Conservation (phyloP, 1,140 invertebrate species). For the Chironomus striatipennis region DNA sequence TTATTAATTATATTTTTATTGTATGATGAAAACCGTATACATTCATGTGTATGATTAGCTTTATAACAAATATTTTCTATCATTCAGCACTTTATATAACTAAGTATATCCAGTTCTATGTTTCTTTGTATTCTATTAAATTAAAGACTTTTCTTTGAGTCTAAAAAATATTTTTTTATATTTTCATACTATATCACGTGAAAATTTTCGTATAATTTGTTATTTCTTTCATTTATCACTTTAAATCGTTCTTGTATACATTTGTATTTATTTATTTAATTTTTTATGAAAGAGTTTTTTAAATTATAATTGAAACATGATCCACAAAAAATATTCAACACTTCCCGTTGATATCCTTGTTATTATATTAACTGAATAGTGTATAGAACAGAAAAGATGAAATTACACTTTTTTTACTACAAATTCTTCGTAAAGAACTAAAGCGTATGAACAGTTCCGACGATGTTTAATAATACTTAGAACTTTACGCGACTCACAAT, state of each 20-base stretch:
- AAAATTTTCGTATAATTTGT: slow-evolving; percentile 21
- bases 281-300: background rate
- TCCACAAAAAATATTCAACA: background rate
- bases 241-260: slow-evolving; percentile 19
- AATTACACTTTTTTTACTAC: background rate
- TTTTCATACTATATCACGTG: background rate
- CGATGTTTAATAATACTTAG: background rate
- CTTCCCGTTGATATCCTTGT: background rate
- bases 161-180: slow-evolving; percentile 1
- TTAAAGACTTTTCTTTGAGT: background rate
- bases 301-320: slow-evolving; percentile 14
- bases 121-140: background rate
- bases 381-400: background rate
- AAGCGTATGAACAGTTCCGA: background rate
- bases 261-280: slow-evolving; percentile 17
- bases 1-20: background rate
- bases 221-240: slow-evolving; percentile 17
- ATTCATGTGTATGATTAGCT: background rate
- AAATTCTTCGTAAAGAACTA: background rate
- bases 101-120: background rate
- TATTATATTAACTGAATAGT: too few species aligned
- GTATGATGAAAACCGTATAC: slow-evolving; percentile 2
- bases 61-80: background rate
- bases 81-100: slow-evolving; percentile 1
- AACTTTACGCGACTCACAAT: background rate